Base-by-base conservation (phyloP, 2,113 vertebrate species). In the Hypocryptadius cinnamomeus region DNA sequence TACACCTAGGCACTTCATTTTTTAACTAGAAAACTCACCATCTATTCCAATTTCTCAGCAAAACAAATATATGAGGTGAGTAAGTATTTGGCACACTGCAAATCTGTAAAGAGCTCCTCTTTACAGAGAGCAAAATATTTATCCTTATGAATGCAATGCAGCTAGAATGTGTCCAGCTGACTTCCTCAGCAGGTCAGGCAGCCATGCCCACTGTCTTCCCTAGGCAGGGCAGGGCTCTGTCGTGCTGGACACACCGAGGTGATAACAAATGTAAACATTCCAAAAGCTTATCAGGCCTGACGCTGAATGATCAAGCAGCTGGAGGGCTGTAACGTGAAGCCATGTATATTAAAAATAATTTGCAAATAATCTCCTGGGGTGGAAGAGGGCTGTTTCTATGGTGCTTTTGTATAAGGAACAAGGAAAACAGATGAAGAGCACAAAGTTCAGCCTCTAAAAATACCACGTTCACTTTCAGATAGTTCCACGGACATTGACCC, bases 391-490 rank as follows among this genome's bases (percentile, higher is more conserved):
- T 90, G 82, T 96, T 96, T 96, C 94, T 95, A 87, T 96, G 79
- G 90, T 69, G 76, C 95, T 77, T 71, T 64, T 93, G 28, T 54
- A 30, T 69, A 85, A 94, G 83, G 95, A 95, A 77, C 17, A 15
- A 96, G 33, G 63, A 51, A 92, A 95, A 94, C 48, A 39, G 74
- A 68, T 6, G 45, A 79, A 79, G 35, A 80, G 79, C 65, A 59
- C 82, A 94, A 96, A 56, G 94, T 95, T 68, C 86, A 94, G 24
- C 69, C 72, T 60, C 94, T 94, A 95, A 97, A 96, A 95, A 93
- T 87, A 96, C 57, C 84, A 85, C 70, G 37, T 57, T 53, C 50
- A 15, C 23, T 81, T 70, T 93, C 76, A 95, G 88, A 81, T 90
- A 61, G 42, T 63, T 94, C 48, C 87, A 69, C 0, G 54, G 93